Base-by-base conservation (phyloP, 2,888 invertebrate species). In the Xanthia icteritia region DNA sequence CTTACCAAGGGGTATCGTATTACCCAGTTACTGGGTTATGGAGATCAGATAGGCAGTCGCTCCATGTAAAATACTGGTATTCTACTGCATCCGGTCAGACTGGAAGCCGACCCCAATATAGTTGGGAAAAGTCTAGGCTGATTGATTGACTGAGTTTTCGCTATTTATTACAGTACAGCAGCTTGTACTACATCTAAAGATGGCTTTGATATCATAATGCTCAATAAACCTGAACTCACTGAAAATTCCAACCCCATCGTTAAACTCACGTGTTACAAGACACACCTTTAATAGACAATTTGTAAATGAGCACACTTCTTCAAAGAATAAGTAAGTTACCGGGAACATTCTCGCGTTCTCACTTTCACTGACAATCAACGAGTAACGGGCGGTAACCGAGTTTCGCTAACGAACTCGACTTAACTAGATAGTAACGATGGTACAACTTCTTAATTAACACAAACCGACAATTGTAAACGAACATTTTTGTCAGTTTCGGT, bases 331-430 rank as follows among this genome's bases (percentile, higher is more conserved):
- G 83, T 87, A 81, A 87, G 85, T 88, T 87, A 88, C 82, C 51
- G 63, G 82, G 65, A 85, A 82, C 79, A 79, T 88, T 87, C 83
- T 85, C 88, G 85, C 85, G 85, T 90, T 92, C 92, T 94, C 94
- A 93, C 94, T 94, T 94, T 93, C 93, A 79, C 90, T 90, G 89
- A 93, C 94, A 94, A 95, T 95, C 95, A 95, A 90, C 92, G 91
- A 90, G 90, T 89, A 91, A 92, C 92, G 91, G 90, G 89, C 89
- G 91, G 90, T 94, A 94, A 94, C 94, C 91, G 92, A 93, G 94
- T 94, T 94, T 91, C 90, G 87, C 94, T 95, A 95, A 95, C 94
- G 94, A 95, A 95, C 95, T 94, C 90, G 89, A 90, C 90, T 91
- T 94, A 94, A 95, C 94, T 94, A 91, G 93, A 92, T 92, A 93